phyloP scores from a whole-genome alignment of 2,113 vertebrate genomes.

The Tupaia tana region DNA sequence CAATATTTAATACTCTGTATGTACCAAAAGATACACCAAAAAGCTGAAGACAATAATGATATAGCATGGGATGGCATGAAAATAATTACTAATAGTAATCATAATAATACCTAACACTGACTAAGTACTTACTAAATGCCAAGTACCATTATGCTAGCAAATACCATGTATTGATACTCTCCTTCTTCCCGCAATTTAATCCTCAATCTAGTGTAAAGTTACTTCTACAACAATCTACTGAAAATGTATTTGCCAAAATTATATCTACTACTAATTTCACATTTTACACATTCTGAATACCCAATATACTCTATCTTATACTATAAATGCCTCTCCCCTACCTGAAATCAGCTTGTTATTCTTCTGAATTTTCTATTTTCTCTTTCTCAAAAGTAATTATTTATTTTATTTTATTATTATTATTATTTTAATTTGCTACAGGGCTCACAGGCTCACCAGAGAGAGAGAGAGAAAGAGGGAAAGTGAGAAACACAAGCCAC shows the following conservation, averaged over 20 bases:
- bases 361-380: slow-evolving; percentile 21
- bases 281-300: slow-evolving; percentile 49
- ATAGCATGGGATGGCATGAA: background rate
- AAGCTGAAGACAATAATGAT: background rate
- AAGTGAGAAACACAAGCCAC: too few species aligned
- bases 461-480: too few species aligned
- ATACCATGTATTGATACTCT: background rate
- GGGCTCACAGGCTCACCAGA: too few species aligned
- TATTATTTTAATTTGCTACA: too few species aligned
- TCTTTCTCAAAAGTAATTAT: too few species aligned
- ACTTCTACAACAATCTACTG: background rate
- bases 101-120: slow-evolving; percentile 6
- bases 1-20: slow-evolving; percentile 28
- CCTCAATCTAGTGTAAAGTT: background rate
- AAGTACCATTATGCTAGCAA: background rate
- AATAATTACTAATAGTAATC: background rate
- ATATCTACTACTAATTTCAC: slow-evolving; percentile 1
- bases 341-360: background rate
- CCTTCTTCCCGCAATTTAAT: background rate
- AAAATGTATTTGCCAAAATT: slow-evolving; percentile 50
- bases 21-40: background rate
- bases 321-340: background rate
- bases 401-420: too few species aligned
- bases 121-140: slow-evolving; percentile 7
- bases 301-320: background rate